A percentile compares a stretch with the other conserved stretches of the same genome.
Conservation (phyloP, 2,113 vertebrate genomes). For the Hippoglossus stenolepis region DNA sequence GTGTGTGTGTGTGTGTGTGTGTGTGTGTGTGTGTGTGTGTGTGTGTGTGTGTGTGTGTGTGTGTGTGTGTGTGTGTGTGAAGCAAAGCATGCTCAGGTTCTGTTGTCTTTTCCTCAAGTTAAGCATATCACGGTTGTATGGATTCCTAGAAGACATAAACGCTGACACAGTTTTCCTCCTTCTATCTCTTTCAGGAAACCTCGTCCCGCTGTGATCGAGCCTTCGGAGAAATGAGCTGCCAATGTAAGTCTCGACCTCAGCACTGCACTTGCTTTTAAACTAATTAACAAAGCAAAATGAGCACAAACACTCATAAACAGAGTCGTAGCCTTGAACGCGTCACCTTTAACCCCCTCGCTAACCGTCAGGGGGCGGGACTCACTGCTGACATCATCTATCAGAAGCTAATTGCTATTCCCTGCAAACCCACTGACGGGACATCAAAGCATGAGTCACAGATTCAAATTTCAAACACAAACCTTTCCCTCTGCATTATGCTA, state of each 20-base stretch:
- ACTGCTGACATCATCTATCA: slow-evolving; percentile 42
- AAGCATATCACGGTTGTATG: slow-evolving; percentile 34
- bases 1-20: slow-evolving; percentile 22
- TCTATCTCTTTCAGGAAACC: slow-evolving; percentile 71
- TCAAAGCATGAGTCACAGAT: slow-evolving; percentile 57
- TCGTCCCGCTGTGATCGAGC: slow-evolving; percentile 27
- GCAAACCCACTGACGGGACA: slow-evolving; percentile 42
- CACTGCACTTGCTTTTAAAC: slow-evolving; percentile 48
- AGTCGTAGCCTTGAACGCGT: slow-evolving; percentile 14
- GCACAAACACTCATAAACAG: slow-evolving; percentile 20
- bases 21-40: slow-evolving; percentile 24
- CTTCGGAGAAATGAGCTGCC: slow-evolving; percentile 71
- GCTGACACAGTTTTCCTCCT: slow-evolving; percentile 44
- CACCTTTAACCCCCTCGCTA: slow-evolving; percentile 18
- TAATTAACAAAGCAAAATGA: slow-evolving; percentile 26
- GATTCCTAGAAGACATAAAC: slow-evolving; percentile 26
- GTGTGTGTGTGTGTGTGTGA: slow-evolving; percentile 18
- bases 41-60: slow-evolving; percentile 7
- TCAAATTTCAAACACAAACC: slow-evolving; percentile 52
- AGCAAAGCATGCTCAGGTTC: slow-evolving; percentile 25
- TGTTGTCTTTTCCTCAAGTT: slow-evolving; percentile 14
- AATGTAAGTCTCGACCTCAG: slow-evolving; percentile 78
- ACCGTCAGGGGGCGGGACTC: slow-evolving; percentile 25
- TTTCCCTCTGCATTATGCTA: slow-evolving; percentile 20
- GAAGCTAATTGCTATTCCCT: slow-evolving; percentile 57